A percentile compares a stretch with the other conserved stretches of the same genome.
Conservation (phyloP, 2,797 vertebrate genomes). For the Apogon hyalosoma region DNA sequence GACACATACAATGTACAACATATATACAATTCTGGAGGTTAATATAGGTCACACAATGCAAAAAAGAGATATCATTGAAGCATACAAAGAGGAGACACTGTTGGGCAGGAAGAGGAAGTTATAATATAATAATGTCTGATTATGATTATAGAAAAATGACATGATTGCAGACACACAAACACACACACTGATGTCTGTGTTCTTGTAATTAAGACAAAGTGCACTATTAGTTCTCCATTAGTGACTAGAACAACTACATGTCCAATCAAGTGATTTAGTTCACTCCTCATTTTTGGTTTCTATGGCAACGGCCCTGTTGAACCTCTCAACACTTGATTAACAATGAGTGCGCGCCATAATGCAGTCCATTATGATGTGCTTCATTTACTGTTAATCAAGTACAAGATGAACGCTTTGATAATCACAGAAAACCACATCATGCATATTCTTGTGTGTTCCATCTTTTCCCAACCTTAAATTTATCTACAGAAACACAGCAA, state of each 20-base stretch:
- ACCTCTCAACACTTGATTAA: slow-evolving; percentile 58
- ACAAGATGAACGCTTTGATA: slow-evolving; percentile 35
- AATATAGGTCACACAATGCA: background rate
- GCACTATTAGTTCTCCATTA: slow-evolving; percentile 55
- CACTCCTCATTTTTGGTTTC: slow-evolving; percentile 55
- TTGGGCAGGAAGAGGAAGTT: slow-evolving; percentile 3
- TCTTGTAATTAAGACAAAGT: slow-evolving; percentile 55
- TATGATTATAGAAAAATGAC: slow-evolving; percentile 10
- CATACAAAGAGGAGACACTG: background rate
- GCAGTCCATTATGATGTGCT: slow-evolving; percentile 32
- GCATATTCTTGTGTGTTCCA: no score
- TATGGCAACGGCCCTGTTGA: slow-evolving; percentile 60
- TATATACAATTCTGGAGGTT: background rate
- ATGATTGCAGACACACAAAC: slow-evolving; percentile 12
- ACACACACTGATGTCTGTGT: slow-evolving; percentile 10
- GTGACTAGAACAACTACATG: slow-evolving; percentile 44
- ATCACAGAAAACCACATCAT: slow-evolving; percentile 2
- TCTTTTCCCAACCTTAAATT: no score
- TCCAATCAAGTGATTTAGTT: slow-evolving; percentile 54
- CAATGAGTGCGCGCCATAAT: slow-evolving; percentile 34
- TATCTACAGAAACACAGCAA: no score
- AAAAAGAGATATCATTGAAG: no score
- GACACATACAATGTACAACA: no score
- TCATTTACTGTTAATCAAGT: slow-evolving; percentile 37
- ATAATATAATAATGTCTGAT: background rate